Evolutionary conservation across 1,140 invertebrate genomes (phyloP), one percentile per base, ranked within the genome.

Genomic region (Batillaria attramentaria): DNA sequence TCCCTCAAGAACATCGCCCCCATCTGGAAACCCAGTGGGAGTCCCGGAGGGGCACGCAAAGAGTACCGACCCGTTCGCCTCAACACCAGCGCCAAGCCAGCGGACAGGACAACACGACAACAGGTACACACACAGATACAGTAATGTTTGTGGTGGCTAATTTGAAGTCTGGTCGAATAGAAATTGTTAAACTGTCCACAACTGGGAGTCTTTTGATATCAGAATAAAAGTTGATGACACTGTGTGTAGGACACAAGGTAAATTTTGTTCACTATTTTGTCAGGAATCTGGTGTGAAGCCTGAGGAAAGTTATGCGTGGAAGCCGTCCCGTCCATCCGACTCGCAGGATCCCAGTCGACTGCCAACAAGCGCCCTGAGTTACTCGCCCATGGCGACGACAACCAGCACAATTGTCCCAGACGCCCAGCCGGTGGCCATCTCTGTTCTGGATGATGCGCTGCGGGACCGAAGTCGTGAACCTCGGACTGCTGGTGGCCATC

Each of bases 41-140:
- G 80, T 39, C 37, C 81, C 24, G 62, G 42, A 10, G 66, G 80
- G 16, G 69, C 76, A 10, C 83, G 77, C 66, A 88, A 87, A 78
- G 85, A 85, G 68, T 89, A 84, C 81, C 84, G 83, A 79, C 85
- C 88, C 46, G 81, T 89, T 20, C 84, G 82, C 33, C 77, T 84
- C 31, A 81, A 85, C 79, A 84, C 84, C 43, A 73, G 41, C 41
- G 70, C 50, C 39, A 70, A 70, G 24, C 42, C 66, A 35, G 46
- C 50, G 41, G 43, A 69, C 4, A 41, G 43, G 6, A 78, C 70
- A 39, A 28, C 77, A 78, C 43, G 37, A 50, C 24, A 68, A n/a
- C n/a, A n/a, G n/a, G n/a, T n/a, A n/a, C n/a, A n/a, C n/a, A n/a
- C n/a, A n/a, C n/a, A n/a, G n/a, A n/a, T n/a, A n/a, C n/a, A n/a